These are phyloP conservation scores for Acanthis flammea DNA, from an alignment of 2,797 vertebrate species.

Conservation along the genomic window DNA sequence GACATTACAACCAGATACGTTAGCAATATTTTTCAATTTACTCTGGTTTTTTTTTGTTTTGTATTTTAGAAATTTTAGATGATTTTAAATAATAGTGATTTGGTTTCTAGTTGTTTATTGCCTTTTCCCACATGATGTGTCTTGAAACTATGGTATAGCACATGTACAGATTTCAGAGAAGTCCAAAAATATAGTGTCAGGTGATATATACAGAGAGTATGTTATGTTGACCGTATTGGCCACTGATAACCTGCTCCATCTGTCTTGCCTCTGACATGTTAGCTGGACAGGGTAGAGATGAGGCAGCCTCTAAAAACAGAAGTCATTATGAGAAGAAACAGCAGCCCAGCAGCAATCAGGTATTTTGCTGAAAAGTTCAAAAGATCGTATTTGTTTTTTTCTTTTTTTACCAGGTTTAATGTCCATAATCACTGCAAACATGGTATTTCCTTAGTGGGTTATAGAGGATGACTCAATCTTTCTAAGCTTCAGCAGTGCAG, in stretches of 20 bases:
- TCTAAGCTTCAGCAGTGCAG: background rate
- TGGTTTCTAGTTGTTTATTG: background rate
- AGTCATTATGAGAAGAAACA: conserved; percentile 72
- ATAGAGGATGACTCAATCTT: background rate
- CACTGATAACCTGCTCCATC: conserved; percentile 70
- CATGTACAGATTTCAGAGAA: conserved; percentile 44
- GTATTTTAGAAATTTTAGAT: background rate
- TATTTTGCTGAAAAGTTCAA: conserved; percentile 48
- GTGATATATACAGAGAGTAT: conserved; percentile 41
- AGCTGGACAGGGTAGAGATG: conserved; percentile 7
- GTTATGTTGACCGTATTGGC: background rate
- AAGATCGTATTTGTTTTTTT: background rate
- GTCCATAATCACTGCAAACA: background rate
- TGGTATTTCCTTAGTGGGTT: background rate
- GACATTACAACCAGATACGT: background rate
- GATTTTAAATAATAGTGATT: background rate
- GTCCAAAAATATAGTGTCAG: conserved; percentile 31
- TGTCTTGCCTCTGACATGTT: conserved; percentile 66
- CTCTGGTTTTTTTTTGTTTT: background rate
- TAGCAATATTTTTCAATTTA: background rate
- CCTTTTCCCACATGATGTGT: background rate
- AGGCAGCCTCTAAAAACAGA: conserved; percentile 38
- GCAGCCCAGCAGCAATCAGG: conserved; percentile 16
- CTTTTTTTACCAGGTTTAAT: background rate
- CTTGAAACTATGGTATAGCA: background rate